These are phyloP conservation scores for Chloropsis hardwickii DNA, from an alignment of 2,113 vertebrate species.

Conservation along the genomic window DNA sequence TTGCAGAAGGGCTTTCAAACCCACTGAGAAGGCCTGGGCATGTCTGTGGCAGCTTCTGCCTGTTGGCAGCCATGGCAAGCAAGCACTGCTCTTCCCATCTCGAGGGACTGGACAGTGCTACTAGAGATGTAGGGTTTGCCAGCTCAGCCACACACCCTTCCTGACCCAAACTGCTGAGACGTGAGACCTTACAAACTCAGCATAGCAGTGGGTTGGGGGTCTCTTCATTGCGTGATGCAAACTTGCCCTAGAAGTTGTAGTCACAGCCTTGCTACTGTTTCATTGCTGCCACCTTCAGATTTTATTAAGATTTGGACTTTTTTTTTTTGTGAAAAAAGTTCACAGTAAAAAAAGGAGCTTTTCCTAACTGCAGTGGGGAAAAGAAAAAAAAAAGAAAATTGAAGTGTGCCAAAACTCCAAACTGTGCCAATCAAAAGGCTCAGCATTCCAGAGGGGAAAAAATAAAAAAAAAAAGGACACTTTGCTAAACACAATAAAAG, in stretches of 20 bases:
- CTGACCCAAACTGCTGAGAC: accelerated
- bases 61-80: not conserved
- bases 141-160: not conserved
- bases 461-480: not conserved
- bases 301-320: not conserved
- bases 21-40: not conserved
- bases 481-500: conserved; percentile 8
- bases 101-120: not conserved
- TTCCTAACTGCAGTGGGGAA: not conserved
- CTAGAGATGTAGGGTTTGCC: not conserved
- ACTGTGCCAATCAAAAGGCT: conserved; percentile 17
- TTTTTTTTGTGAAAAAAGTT: not conserved
- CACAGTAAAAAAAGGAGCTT: not conserved
- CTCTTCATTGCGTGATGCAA: not conserved
- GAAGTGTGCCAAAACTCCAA: not conserved
- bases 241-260: not conserved
- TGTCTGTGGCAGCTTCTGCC: not conserved
- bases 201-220: not conserved
- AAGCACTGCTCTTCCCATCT: not conserved
- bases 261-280: not conserved
- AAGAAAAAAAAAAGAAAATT: not conserved
- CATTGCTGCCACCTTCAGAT: conserved; percentile 37
- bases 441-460: not conserved
- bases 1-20: not conserved
- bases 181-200: not conserved